These are phyloP conservation scores for Zaprionus lachaisei DNA, from an alignment of 1,140 invertebrate genomes.

Conservation along the genomic window DNA sequence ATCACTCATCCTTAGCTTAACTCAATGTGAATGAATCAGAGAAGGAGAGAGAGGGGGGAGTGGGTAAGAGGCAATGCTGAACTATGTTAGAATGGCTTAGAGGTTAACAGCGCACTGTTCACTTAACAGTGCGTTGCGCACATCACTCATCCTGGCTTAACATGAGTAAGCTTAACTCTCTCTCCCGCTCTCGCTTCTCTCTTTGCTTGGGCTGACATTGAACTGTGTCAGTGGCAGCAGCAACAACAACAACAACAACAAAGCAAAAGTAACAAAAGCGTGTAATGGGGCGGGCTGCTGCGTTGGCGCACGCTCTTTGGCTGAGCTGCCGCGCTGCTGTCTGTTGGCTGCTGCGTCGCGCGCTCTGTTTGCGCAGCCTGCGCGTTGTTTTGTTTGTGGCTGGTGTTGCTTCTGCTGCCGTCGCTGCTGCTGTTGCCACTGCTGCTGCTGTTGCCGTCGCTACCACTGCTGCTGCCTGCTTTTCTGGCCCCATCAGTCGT, in stretches of 20 bases:
- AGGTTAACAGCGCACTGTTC: slow-evolving; percentile 33
- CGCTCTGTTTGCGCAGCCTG: slow-evolving; percentile 44
- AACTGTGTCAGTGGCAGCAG: slow-evolving; percentile 72
- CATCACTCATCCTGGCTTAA: slow-evolving; percentile 53
- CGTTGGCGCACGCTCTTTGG: slow-evolving; percentile 35
- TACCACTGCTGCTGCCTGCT: not conserved
- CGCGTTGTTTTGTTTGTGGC: slow-evolving; percentile 44
- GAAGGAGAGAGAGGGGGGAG: not conserved
- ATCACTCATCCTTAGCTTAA: too few relatives aligned
- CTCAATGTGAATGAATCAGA: not conserved
- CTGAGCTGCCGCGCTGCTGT: slow-evolving; percentile 11
- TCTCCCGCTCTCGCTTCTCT: slow-evolving; percentile 12
- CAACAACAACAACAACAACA: slow-evolving; percentile 7
- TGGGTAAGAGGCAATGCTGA: not conserved
- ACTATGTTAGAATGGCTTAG: slow-evolving; percentile 13
- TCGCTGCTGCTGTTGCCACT: slow-evolving; percentile 16
- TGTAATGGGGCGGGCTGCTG: slow-evolving; percentile 63
- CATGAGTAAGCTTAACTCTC: slow-evolving; percentile 35
- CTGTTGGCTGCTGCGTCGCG: slow-evolving; percentile 22
- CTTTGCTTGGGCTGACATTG: slow-evolving; percentile 56
- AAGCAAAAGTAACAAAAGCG: slow-evolving; percentile 34
- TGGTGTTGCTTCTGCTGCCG: slow-evolving; percentile 20
- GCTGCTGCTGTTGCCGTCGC: not conserved
- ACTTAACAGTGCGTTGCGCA: slow-evolving; percentile 27
- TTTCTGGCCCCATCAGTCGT: slow-evolving; percentile 46